These are phyloP conservation scores for Zenarchopterus dispar DNA, from an alignment of 2,797 vertebrate species.

Conservation along the genomic window DNA sequence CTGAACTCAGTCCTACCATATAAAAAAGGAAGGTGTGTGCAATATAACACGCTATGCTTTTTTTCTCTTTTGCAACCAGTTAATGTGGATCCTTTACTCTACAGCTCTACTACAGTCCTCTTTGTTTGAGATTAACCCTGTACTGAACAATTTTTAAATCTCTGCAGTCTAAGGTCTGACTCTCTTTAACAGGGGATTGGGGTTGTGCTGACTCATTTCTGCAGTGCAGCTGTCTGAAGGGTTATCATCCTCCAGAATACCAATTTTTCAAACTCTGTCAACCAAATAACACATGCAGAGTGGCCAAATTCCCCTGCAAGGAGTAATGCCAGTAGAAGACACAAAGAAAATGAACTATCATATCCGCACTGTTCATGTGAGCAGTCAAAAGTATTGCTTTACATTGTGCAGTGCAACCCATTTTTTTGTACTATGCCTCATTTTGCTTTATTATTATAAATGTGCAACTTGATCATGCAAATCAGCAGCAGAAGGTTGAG, in stretches of 20 bases:
- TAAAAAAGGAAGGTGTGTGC: background rate
- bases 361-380: slow-evolving; percentile 24
- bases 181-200: slow-evolving; percentile 52
- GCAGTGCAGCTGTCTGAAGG: slow-evolving; percentile 65
- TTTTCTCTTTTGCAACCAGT: slow-evolving; percentile 14
- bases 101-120: slow-evolving; percentile 30
- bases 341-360: slow-evolving; percentile 46
- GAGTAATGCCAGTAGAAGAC: slow-evolving; percentile 47
- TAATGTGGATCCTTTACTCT: slow-evolving; percentile 17
- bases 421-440: slow-evolving; percentile 23
- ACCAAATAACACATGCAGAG: slow-evolving; percentile 49
- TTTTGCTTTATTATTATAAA: slow-evolving; percentile 50
- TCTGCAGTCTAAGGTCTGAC: slow-evolving; percentile 53
- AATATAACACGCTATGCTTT: slow-evolving; percentile 16
- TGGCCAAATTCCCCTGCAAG: slow-evolving; percentile 40
- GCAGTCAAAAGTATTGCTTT: slow-evolving; percentile 41
- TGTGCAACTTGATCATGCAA: slow-evolving; percentile 51
- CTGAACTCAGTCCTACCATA: background rate
- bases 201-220: slow-evolving; percentile 72
- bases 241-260: slow-evolving; percentile 64
- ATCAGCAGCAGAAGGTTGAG: slow-evolving; percentile 54
- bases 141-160: slow-evolving; percentile 54
- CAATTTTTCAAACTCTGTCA: slow-evolving; percentile 65
- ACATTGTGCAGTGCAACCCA: slow-evolving; percentile 19
- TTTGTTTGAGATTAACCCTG: slow-evolving; percentile 49